Evolutionary conservation across 2,888 invertebrate species (phyloP).

Genomic region (Drosophila sordidula): DNA sequence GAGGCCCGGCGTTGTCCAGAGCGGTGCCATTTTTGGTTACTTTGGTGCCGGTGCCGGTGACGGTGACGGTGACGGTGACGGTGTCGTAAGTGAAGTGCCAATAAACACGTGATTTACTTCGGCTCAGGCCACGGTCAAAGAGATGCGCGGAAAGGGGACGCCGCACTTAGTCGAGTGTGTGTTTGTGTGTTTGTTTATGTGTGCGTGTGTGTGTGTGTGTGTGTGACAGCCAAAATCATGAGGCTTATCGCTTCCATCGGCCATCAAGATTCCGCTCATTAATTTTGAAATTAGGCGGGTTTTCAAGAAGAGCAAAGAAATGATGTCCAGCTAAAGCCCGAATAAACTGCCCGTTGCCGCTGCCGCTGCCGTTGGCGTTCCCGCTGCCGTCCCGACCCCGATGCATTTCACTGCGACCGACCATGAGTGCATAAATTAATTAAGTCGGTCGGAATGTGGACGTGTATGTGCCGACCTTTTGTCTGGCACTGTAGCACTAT

Average conservation of each 20-base stretch:
- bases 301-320: constrained; percentile 76
- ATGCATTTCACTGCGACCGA: constrained; percentile 63
- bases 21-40: constrained; percentile 76
- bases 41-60: constrained; percentile 28
- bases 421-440: constrained; percentile 84
- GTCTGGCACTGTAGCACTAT: constrained; percentile 74
- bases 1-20: constrained; percentile 35
- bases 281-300: constrained; percentile 84
- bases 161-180: constrained; percentile 48
- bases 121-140: constrained; percentile 47
- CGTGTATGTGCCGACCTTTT: constrained; percentile 81
- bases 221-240: constrained; percentile 76
- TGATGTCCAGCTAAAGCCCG: constrained; percentile 68
- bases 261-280: constrained; percentile 84
- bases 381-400: constrained; percentile 25
- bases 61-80: constrained; percentile 61
- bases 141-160: constrained; percentile 46
- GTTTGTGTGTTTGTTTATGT: constrained; percentile 4
- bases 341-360: constrained; percentile 52
- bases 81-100: constrained; percentile 82
- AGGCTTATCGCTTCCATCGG: constrained; percentile 82
- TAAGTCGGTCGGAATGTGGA: constrained; percentile 82
- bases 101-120: constrained; percentile 84
- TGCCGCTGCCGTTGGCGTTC: constrained; percentile 10
- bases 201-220: constrained; percentile 48